Conservation (phyloP, 2,888 invertebrate genomes). For the Drosophila neoperkinsi region DNA sequence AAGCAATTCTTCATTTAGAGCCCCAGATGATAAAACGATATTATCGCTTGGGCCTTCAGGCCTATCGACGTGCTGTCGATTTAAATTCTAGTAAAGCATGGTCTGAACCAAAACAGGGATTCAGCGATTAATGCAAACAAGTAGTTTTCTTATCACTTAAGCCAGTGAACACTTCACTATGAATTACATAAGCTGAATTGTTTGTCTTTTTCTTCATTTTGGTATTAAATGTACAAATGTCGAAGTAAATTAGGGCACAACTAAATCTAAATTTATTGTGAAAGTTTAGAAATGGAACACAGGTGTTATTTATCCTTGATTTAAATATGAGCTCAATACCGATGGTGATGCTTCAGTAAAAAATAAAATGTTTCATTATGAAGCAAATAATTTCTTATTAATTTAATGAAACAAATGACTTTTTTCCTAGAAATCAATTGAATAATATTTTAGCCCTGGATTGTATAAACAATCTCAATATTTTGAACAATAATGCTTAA, state of each 20-base stretch:
- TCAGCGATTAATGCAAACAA: background rate
- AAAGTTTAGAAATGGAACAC: no score
- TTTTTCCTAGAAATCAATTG: background rate
- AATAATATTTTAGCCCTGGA: background rate
- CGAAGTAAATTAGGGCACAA: background rate
- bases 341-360: no score
- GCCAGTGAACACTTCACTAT: background rate
- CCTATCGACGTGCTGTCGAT: background rate
- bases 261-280: background rate
- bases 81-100: background rate
- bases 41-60: background rate
- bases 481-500: background rate
- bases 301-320: fast-evolving
- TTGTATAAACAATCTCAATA: background rate
- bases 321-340: background rate
- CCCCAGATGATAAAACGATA: background rate
- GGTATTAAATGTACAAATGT: background rate
- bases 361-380: no score
- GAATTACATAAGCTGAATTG: background rate
- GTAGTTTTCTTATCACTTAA: background rate
- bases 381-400: background rate
- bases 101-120: background rate
- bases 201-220: background rate
- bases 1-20: background rate
- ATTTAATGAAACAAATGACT: background rate